A percentile compares a stretch with the other conserved stretches of the same genome.
These are phyloP conservation scores for Hemiprocne comata DNA, from an alignment of 2,113 vertebrate species.

Conservation along the genomic window DNA sequence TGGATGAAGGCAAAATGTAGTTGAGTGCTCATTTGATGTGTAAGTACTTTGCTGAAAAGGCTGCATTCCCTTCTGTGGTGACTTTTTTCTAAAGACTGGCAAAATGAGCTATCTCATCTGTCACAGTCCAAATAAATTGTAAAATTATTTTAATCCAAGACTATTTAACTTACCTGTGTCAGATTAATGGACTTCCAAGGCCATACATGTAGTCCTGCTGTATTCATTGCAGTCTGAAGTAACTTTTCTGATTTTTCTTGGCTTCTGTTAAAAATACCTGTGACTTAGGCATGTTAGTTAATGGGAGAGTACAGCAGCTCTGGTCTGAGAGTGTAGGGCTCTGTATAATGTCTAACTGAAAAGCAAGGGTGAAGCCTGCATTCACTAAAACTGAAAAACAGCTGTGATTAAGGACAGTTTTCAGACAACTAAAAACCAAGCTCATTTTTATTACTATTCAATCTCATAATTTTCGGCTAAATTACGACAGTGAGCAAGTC, in stretches of 20 bases:
- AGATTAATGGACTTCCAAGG: neutral
- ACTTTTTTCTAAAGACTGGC: neutral
- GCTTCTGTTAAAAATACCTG: neutral
- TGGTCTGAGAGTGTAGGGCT: rapidly evolving
- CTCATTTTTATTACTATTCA: conserved; percentile 16
- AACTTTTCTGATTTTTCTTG: neutral
- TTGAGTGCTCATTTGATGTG: neutral
- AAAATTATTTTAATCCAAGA: neutral
- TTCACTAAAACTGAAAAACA: neutral
- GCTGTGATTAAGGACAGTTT: neutral
- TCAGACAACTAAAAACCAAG: conserved; percentile 3
- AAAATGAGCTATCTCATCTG: neutral
- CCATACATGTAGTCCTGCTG: neutral
- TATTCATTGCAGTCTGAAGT: neutral
- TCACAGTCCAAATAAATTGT: neutral
- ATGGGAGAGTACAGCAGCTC: neutral
- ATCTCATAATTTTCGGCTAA: conserved; percentile 29
- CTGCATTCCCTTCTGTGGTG: neutral
- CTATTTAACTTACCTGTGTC: neutral
- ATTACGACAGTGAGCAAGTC: neutral
- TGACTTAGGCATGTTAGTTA: neutral
- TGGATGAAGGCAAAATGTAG: neutral
- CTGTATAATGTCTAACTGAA: neutral
- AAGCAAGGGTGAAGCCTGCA: neutral
- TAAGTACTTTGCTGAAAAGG: neutral